A percentile compares a stretch with the other conserved stretches of the same genome.
phyloP scores from a whole-genome alignment of 2,888 invertebrate genomes.

The Celastrina argiolus region DNA sequence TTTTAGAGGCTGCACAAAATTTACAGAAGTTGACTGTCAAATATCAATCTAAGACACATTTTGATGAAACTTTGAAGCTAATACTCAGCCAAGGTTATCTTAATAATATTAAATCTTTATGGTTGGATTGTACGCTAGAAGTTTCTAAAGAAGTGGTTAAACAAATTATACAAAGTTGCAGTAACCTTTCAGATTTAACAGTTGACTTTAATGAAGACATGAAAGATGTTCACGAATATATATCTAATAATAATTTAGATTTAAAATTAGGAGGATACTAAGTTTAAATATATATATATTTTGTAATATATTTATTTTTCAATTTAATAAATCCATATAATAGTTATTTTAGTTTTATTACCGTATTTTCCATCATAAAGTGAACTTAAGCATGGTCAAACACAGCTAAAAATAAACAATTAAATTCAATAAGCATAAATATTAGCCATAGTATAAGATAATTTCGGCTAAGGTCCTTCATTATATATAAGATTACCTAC shows the following conservation, averaged over 20 bases:
- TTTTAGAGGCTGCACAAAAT: slow-evolving; percentile 57
- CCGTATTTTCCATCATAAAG: neutral
- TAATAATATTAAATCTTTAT: slow-evolving; percentile 53
- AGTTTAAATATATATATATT: slow-evolving; percentile 35
- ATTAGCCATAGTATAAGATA: too few relatives aligned
- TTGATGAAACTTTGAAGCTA: slow-evolving; percentile 54
- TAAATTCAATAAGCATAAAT: too few relatives aligned
- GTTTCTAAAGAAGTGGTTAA: slow-evolving; percentile 60
- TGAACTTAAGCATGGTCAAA: too few relatives aligned
- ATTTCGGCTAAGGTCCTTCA: too few relatives aligned
- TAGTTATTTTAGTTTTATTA: neutral
- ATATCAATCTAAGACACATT: slow-evolving; percentile 62
- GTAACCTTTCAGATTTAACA: slow-evolving; percentile 57
- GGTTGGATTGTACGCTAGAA: slow-evolving; percentile 69
- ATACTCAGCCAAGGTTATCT: slow-evolving; percentile 58
- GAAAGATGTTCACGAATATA: slow-evolving; percentile 55
- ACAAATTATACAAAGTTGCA: slow-evolving; percentile 58
- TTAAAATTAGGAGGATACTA: slow-evolving; percentile 67
- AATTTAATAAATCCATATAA: slow-evolving; percentile 5
- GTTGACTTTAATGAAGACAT: slow-evolving; percentile 58
- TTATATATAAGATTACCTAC: too few relatives aligned
- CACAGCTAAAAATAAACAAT: too few relatives aligned
- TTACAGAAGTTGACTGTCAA: slow-evolving; percentile 61
- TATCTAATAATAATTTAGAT: slow-evolving; percentile 64
- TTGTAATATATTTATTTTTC: slow-evolving; percentile 28